Evolutionary conservation across 2,797 vertebrate species (phyloP).

Genomic region (Selene dorsalis): DNA sequence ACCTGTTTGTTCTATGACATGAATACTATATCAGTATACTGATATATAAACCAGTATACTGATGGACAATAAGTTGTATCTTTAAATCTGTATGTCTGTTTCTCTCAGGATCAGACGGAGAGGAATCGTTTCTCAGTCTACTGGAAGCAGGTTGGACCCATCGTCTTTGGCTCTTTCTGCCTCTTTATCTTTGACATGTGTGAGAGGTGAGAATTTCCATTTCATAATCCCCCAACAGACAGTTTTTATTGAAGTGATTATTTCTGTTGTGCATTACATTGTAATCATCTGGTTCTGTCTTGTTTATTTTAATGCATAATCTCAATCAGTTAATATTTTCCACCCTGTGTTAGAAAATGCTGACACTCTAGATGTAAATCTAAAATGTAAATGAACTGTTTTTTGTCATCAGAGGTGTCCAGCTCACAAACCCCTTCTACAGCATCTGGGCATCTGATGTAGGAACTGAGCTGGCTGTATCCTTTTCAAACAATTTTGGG

Average conservation of each 20-base stretch:
- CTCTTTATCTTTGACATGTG: slow-evolving; percentile 99
- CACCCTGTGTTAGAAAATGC: background rate
- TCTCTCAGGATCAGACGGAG: slow-evolving; percentile 92
- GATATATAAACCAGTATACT: background rate
- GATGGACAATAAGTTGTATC: background rate
- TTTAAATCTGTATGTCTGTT: background rate
- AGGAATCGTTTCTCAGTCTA: slow-evolving; percentile 95
- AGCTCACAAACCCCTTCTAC: slow-evolving; percentile 98
- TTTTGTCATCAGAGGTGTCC: slow-evolving; percentile 88
- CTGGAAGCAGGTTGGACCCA: slow-evolving; percentile 98
- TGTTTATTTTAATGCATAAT: background rate
- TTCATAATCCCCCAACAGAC: background rate
- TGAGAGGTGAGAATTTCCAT: slow-evolving; percentile 89
- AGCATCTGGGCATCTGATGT: slow-evolving; percentile 99
- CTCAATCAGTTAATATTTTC: background rate
- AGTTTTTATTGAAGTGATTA: background rate
- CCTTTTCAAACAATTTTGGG: slow-evolving; percentile 72
- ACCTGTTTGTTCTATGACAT: background rate
- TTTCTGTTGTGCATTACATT: background rate
- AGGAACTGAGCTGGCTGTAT: slow-evolving; percentile 97
- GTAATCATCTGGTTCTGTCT: background rate
- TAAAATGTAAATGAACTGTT: background rate
- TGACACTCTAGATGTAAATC: background rate
- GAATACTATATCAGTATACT: no score
- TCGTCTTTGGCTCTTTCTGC: slow-evolving; percentile 96